Evolutionary conservation across 2,797 vertebrate genomes (phyloP).

Genomic region (Aplochiton taeniatus): DNA sequence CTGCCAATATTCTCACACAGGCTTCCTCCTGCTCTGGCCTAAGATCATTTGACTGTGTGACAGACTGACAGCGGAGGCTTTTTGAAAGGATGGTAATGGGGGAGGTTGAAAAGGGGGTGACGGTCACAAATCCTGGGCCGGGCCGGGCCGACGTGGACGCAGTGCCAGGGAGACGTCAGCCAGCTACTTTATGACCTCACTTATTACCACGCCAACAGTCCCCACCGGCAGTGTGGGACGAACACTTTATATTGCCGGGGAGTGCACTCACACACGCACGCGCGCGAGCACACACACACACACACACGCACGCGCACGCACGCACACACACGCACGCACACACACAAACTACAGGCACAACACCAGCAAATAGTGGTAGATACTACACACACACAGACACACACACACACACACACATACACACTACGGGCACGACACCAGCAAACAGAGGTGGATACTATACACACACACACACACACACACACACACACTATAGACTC

Average conservation of each 20-base stretch:
- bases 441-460: too few relatives aligned
- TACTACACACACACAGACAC: too few relatives aligned
- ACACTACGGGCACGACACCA: too few relatives aligned
- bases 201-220: constrained; percentile 14
- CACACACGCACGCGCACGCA: too few relatives aligned
- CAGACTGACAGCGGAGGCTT: constrained; percentile 3
- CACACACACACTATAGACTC: too few relatives aligned
- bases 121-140: constrained; percentile 7
- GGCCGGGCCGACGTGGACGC: not conserved
- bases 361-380: too few relatives aligned
- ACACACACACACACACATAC: too few relatives aligned
- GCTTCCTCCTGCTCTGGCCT: too few relatives aligned
- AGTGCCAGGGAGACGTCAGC: constrained; percentile 18
- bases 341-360: too few relatives aligned
- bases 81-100: not conserved
- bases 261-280: not conserved
- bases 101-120: not conserved
- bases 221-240: not conserved
- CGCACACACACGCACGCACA: not conserved
- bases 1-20: too few relatives aligned
- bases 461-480: too few relatives aligned
- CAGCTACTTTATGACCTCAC: constrained; percentile 14
- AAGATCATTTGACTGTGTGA: not conserved
- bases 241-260: not conserved
- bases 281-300: not conserved